Conservation (phyloP, 1,140 invertebrate genomes). For the Yoshiicerus persimilis region DNA sequence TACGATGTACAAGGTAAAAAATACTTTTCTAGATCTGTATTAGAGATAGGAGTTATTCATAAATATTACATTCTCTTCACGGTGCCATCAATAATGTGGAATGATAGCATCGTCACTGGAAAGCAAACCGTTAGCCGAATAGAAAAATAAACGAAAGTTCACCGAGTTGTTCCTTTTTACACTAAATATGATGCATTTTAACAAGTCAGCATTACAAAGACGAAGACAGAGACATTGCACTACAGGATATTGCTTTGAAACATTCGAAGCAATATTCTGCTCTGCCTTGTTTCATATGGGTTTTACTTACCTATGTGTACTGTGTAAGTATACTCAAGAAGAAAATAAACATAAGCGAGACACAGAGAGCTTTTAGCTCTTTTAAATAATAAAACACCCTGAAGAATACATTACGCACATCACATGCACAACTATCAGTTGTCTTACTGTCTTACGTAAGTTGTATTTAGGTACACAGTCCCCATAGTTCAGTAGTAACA, state of each 20-base stretch:
- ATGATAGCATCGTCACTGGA: neutral
- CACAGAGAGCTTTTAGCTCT: neutral
- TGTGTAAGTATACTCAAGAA: neutral
- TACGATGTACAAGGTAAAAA: neutral
- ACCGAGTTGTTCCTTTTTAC: no score
- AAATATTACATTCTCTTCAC: neutral
- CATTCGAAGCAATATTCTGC: neutral
- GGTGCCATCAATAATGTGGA: neutral
- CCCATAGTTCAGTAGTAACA: no score
- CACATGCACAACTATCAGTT: neutral
- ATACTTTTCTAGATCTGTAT: no score
- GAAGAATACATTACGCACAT: slow-evolving; percentile 7
- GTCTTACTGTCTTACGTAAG: neutral
- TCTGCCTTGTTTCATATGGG: neutral
- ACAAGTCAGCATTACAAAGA: neutral
- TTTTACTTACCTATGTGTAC: neutral
- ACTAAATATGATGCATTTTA: neutral
- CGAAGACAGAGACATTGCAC: neutral
- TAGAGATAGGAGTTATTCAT: no score
- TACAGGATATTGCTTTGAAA: neutral
- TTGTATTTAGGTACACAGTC: neutral
- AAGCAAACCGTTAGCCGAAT: neutral
- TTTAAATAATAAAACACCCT: slow-evolving; percentile 5
- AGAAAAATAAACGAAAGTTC: neutral
- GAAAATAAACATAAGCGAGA: neutral